Base-by-base conservation (phyloP, 2,888 invertebrate genomes). In the Frankliniella fusca region DNA sequence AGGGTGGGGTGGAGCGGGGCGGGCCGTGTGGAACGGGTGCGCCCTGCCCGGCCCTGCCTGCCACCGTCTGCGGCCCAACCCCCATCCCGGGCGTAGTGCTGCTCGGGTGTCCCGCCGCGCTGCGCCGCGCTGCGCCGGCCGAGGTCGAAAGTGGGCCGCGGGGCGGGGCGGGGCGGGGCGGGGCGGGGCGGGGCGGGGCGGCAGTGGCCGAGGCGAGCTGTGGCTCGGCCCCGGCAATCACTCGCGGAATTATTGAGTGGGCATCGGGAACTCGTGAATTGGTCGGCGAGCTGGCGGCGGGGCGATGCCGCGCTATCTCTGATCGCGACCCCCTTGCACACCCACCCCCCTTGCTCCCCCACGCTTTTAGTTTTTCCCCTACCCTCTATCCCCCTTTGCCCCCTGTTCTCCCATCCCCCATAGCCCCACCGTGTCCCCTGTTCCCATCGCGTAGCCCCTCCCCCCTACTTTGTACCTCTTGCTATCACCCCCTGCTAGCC, bases 231-330 rank as follows among this genome's bases (percentile, higher is more conserved):
- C 15, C 12, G 61, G 61, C 61, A 61, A 61, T 61, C 61, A 61
- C 61, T 61, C 61, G 61, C 61, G 15, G 61, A 61, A 61, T 61
- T 61, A 61, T 61, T 61, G 61, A 61, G 18, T 61, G 61, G 61
- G 61, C 61, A 61, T 61, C 61, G 61, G 61, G 61, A 18, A 18
- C 61, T 20, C 61, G 61, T 61, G 61, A 61, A 61, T 61, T 61
- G 61, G 61, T 61, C 61, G 61, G 61, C 18, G 61, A 7, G 61
- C 11, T 18, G 38, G 7, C 61, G 61, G 61, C n/a, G 20, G 61
- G 61, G 7, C 61, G 61, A n/a, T 11, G 61, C 61, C 61, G 61
- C 61, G 20, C 61, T 61, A 18, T 18, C 61, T 18, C n/a, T 61
- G 20, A 18, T 38, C 38, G 38, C 38, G 38, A 38, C 38, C 54